Evolutionary conservation across 2,113 vertebrate species (phyloP), one percentile per base, ranked within the genome.

Genomic region (Ctenodactylus gundi): DNA sequence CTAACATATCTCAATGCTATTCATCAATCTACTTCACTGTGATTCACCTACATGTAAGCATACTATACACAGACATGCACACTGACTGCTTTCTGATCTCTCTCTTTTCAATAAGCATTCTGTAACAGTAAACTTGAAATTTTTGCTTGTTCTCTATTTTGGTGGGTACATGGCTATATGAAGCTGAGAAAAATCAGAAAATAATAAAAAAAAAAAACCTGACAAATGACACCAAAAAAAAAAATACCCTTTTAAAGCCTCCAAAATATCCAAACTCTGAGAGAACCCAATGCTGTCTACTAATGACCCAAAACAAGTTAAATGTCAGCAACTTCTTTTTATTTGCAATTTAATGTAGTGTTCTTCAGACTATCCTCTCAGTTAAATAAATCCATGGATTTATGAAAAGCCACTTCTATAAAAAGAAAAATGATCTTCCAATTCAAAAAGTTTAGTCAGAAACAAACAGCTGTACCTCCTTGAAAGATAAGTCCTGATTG

Each of bases 321-420:
- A 36, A 13, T 62, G 23, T 60, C 36, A 58, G 93, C 49, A 90
- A 90, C 36, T 55, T 78, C 44, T 55, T 64, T 83, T 88, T 20
- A 77, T 44, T 83, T 39, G 78, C 17, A 91, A 70, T 36, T 68
- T 77, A 77, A 0, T 83, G 75, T 29, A 92, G 25, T 49, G 88
- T 93, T 94, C 31, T 94, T 91, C 76, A 70, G 55, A 82, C 77
- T 91, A 4, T 77, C n/a, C 39, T 95, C 49, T 84, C 75, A 29
- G 93, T 88, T 97, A 98, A 98, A 97, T 95, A 91, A 94, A 95
- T 91, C 77, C 76, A 96, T 78, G 27, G 75, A 55, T 93, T 95
- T 96, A 72, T 21, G 44, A 95, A 97, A 96, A 85, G 6, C 17
- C 88, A 95, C 82, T 84, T 91, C 25, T n/a, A 3, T 76, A 49